phyloP scores from a whole-genome alignment of 2,113 vertebrate genomes.

The Microtus richardsoni region DNA sequence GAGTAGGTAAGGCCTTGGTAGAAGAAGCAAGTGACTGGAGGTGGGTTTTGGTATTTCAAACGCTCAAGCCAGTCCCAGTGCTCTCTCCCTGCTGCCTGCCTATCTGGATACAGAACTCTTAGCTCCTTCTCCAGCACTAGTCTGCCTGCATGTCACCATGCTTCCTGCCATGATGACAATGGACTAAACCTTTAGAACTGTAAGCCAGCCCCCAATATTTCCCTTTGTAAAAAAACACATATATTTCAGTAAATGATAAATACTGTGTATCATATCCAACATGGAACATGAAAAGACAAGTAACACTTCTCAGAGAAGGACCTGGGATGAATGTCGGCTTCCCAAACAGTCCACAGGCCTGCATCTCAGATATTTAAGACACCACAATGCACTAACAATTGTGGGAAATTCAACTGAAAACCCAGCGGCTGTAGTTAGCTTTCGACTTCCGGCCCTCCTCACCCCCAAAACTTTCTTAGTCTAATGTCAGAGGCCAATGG shows the following conservation, averaged over 20 bases:
- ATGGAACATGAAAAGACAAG: background rate
- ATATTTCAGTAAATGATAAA: background rate
- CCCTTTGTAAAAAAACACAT: too few species aligned
- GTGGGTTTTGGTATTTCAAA: too few species aligned
- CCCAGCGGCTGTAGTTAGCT: background rate
- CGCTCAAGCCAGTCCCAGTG: too few species aligned
- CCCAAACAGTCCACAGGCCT: background rate
- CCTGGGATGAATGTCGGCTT: background rate
- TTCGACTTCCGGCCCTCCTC: background rate
- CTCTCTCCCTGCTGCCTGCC: too few species aligned
- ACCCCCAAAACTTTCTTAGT: constrained; percentile 41
- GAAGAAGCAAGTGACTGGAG: too few species aligned
- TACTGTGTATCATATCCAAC: background rate
- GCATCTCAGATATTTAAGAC: background rate
- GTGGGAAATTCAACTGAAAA: constrained; percentile 64
- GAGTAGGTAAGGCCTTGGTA: too few species aligned
- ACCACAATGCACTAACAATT: background rate
- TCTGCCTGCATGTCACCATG: too few species aligned
- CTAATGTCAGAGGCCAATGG: constrained; percentile 63
- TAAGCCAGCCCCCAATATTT: too few species aligned
- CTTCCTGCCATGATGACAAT: too few species aligned
- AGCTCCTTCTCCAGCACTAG: too few species aligned
- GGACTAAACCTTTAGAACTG: too few species aligned
- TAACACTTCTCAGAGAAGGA: background rate
- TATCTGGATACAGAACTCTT: too few species aligned